Base-by-base conservation (phyloP, 1,140 invertebrate species). In the Ceratina japonica region DNA sequence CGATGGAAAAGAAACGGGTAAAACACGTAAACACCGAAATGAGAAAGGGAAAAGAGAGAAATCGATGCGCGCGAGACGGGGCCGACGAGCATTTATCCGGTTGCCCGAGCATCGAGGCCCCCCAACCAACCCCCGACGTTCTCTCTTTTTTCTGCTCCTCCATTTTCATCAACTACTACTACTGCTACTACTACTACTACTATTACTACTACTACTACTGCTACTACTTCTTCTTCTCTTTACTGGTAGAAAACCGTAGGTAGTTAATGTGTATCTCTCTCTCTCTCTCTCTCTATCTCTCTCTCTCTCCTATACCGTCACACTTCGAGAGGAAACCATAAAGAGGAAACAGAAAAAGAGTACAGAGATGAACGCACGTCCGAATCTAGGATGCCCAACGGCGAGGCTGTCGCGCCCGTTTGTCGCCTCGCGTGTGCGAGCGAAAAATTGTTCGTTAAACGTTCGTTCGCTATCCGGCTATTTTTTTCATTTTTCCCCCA, bases 321-420 rank as follows among this genome's bases (percentile, higher is more conserved):
- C 79, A 86, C 80, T 86, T 86, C 84, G 83, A 87, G 82, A 89
- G 86, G 82, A 84, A 69, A 66, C 54, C 49, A 70, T 66, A 59
- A 68, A 62, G 54, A 59, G 54, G 31, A 78, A 72, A 78, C 59
- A 16, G 70, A 73, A 79, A 79, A 78, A 44, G 70, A 76, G 71
- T 75, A 71, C 68, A 59, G 68, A 85, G 65, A 81, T 61, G 22
- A 75, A 75, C 56, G 86, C 85, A 87, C 86, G 88, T 90, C 86
- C 88, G 85, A 91, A 89, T 89, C 88, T 89, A 90, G 86, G 86
- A 89, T 90, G 86, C 89, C 88, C 89, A 88, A 87, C 86, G 87
- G 79, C 87, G 83, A 87, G 87, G 86, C 79, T 89, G 79, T 10
- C 22, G 66, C 66, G 49, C 52, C 52, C 24, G 37, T 20, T 27